phyloP scores from a whole-genome alignment of 2,888 invertebrate species.

The Ormyrus nitidulus region DNA sequence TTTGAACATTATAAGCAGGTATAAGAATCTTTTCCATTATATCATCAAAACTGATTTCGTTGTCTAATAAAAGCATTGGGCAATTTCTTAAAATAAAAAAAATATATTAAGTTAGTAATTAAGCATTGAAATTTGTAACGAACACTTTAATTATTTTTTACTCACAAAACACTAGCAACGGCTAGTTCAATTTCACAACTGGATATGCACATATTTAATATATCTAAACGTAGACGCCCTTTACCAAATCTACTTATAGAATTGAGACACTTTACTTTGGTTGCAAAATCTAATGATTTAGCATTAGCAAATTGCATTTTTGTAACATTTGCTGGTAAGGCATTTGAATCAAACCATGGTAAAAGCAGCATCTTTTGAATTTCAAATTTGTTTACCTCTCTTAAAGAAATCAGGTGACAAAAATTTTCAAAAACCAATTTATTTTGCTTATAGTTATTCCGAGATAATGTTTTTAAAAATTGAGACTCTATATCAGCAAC shows the following conservation, averaged over 20 bases:
- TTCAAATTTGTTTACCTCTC: constrained; percentile 62
- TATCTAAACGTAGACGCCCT: constrained; percentile 63
- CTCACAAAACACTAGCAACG: constrained; percentile 66
- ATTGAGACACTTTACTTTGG: constrained; percentile 65
- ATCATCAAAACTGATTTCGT: constrained; percentile 61
- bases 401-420: constrained; percentile 64
- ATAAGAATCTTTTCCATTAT: constrained; percentile 65
- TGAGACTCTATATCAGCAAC: constrained; percentile 56
- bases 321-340: constrained; percentile 58
- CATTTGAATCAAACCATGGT: constrained; percentile 62
- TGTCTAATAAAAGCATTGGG: constrained; percentile 60
- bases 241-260: constrained; percentile 64
- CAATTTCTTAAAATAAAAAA: constrained; percentile 56
- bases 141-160: constrained; percentile 36
- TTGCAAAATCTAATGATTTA: constrained; percentile 63
- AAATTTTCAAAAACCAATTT: constrained; percentile 65
- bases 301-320: constrained; percentile 60
- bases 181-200: constrained; percentile 63
- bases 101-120: neutral
- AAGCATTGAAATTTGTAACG: neutral
- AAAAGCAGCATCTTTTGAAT: constrained; percentile 66
- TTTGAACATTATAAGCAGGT: constrained; percentile 64
- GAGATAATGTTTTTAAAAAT: constrained; percentile 58
- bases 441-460: constrained; percentile 55
- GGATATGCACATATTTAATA: constrained; percentile 63